Evolutionary conservation across 2,797 vertebrate species (phyloP), one percentile per base, ranked within the genome.

Genomic region (Bufotes viridis): DNA sequence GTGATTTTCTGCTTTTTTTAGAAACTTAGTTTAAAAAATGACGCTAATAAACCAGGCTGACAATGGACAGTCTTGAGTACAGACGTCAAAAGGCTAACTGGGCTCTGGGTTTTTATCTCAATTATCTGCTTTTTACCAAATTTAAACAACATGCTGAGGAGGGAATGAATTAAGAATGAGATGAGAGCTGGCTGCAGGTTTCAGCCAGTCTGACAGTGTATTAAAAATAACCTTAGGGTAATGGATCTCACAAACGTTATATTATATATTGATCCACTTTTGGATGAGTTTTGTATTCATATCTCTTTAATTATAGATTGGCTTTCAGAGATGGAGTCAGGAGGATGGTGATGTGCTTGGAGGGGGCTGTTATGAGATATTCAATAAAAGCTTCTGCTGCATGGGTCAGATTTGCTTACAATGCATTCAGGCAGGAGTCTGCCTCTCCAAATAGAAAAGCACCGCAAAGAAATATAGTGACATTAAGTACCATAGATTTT

Each of bases 251-350:
- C 84, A 86, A 89, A 86, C 70, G 88, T 72, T 89, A 72, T 89
- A 89, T 89, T 83, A 89, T 86, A 70, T 86, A 89, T 89, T 86
- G 88, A 89, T 89, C 88, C 84, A 86, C 72, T 86, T 86, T 86
- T 89, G 88, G 88, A 89, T 86, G 88, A 89, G 88, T 78, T 86
- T 78, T 86, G 88, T 82, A 89, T 89, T 89, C 88, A 89, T 89
- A 89, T 89, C 88, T 89, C 84, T 89, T 89, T 89, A 89, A 89
- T 89, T 89, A 89, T 89, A 86, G 84, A 89, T 89, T 86, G 88
- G 88, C 88, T 89, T 82, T 89, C 88, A 86, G 84, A 79, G 88
- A 86, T 78, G 84, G 88, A 89, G 80, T 83, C 84, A 82, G 88
- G 79, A 86, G 88, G 88, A 85, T 83, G 72, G 84, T 58, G 79